Conservation (phyloP, 2,113 vertebrate species). For the Platysternon megacephalum region DNA sequence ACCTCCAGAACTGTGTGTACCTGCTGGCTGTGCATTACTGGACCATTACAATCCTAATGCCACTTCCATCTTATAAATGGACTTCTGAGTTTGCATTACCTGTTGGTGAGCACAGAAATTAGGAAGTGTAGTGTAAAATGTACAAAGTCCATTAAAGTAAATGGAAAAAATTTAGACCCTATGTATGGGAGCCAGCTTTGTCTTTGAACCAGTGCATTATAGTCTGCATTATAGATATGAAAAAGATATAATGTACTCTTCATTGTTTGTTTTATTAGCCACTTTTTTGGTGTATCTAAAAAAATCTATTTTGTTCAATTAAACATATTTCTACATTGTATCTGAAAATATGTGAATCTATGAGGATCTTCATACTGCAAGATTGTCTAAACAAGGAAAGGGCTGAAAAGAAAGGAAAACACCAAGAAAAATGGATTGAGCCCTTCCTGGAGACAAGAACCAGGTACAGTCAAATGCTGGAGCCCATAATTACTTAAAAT, state of each 20-base stretch:
- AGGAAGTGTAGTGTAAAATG: neutral
- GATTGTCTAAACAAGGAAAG: slow-evolving; percentile 73
- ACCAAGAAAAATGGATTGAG: slow-evolving; percentile 61
- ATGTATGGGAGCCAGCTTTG: neutral
- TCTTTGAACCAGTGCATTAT: neutral
- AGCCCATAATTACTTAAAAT: slow-evolving; percentile 68
- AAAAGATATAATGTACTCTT: slow-evolving; percentile 18
- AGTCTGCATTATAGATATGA: neutral
- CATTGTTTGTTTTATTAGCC: slow-evolving; percentile 38
- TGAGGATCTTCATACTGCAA: slow-evolving; percentile 43
- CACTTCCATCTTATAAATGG: neutral
- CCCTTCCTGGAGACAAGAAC: slow-evolving; percentile 68
- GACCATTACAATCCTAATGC: neutral
- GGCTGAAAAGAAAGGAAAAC: slow-evolving; percentile 64
- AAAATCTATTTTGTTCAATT: slow-evolving; percentile 33
- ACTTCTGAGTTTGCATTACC: neutral
- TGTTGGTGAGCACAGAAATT: neutral
- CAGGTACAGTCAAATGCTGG: slow-evolving; percentile 67
- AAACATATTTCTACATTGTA: slow-evolving; percentile 51
- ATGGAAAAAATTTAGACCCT: neutral
- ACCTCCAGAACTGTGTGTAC: neutral
- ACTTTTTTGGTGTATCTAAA: slow-evolving; percentile 60
- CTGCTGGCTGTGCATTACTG: neutral
- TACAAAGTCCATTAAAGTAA: neutral
- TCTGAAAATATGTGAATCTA: slow-evolving; percentile 53